phyloP scores from a whole-genome alignment of 2,797 vertebrate species.

The Kryptopterus vitreolus region DNA sequence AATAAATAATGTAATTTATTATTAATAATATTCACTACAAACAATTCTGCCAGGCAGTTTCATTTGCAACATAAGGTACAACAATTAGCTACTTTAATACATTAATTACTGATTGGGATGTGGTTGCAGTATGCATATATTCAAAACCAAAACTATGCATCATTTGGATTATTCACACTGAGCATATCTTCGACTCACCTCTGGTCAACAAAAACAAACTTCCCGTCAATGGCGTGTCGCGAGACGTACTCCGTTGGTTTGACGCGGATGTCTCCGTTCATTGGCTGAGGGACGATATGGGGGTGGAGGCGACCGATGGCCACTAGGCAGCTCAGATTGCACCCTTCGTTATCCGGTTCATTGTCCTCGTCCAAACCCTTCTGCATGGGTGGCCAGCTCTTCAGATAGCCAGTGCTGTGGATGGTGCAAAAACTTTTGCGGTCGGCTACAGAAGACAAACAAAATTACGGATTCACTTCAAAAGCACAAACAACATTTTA shows the following conservation, averaged over 20 bases:
- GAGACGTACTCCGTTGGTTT: constrained; percentile 97
- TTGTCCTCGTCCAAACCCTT: constrained; percentile 97
- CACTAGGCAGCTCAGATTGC: constrained; percentile 96
- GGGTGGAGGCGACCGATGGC: constrained; percentile 95
- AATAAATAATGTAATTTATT: neutral
- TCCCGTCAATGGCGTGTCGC: constrained; percentile 94
- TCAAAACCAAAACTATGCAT: neutral
- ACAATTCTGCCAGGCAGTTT: neutral
- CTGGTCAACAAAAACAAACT: constrained; percentile 98
- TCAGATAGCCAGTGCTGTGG: constrained; percentile 97
- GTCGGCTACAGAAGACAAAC: constrained; percentile 75
- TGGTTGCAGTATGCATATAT: neutral
- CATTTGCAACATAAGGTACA: neutral
- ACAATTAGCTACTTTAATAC: neutral
- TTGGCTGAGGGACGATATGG: constrained; percentile 88
- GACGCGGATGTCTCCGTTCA: constrained; percentile 89
- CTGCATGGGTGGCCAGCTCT: constrained; percentile 98
- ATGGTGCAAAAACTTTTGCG: constrained; percentile 99
- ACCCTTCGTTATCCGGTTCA: constrained; percentile 94
- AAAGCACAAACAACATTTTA: neutral
- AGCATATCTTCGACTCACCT: constrained; percentile 76
- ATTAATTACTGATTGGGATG: neutral
- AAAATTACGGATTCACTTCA: neutral
- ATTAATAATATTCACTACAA: neutral
- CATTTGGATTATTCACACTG: neutral